These are phyloP conservation scores for Uromys caudimaculatus DNA, from an alignment of 2,797 vertebrate species.

Conservation along the genomic window DNA sequence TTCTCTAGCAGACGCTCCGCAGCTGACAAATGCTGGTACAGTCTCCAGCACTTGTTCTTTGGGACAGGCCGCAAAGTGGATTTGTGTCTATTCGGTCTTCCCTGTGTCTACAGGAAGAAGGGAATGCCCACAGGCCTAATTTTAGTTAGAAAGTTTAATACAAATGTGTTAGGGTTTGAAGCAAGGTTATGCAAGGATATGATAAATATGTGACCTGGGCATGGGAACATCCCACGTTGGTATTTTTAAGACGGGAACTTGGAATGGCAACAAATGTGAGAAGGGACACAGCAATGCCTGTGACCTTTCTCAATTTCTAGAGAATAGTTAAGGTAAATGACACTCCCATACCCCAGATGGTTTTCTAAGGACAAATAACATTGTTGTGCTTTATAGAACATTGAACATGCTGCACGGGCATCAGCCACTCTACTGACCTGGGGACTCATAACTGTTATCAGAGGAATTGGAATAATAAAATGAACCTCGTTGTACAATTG, in stretches of 20 bases:
- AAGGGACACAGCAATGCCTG: neutral
- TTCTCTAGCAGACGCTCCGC: neutral
- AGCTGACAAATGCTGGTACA: neutral
- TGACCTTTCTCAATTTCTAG: neutral
- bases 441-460: neutral
- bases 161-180: neutral
- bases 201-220: neutral
- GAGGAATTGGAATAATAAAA: neutral
- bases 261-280: neutral
- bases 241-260: neutral
- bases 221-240: neutral
- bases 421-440: no score
- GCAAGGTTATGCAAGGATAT: neutral
- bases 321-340: neutral
- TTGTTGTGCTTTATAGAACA: neutral
- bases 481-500: neutral
- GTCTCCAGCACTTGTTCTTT: neutral
- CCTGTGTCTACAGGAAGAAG: neutral
- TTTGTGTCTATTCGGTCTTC: neutral
- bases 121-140: neutral
- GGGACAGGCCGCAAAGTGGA: neutral
- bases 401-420: neutral
- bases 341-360: neutral
- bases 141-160: conserved; percentile 33
- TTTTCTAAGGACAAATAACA: neutral